phyloP scores from a whole-genome alignment of 2,113 vertebrate genomes.

The Numida meleagris region DNA sequence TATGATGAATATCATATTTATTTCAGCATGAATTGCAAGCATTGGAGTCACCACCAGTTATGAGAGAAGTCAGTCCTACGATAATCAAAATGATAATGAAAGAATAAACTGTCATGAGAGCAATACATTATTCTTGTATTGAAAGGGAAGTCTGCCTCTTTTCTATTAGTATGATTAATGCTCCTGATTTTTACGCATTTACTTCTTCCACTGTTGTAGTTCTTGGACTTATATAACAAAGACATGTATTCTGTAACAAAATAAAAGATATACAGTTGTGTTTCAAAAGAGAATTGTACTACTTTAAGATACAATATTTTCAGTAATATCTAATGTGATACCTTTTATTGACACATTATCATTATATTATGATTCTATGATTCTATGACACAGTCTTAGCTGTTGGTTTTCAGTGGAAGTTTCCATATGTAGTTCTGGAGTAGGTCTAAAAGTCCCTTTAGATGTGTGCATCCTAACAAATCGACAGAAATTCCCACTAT shows the following conservation, averaged over 20 bases:
- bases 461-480: neutral
- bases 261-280: neutral
- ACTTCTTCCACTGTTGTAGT: neutral
- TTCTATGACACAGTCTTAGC: neutral
- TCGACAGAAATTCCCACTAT: neutral
- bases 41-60: neutral
- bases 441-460: conserved; percentile 41
- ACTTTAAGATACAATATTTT: neutral
- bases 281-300: neutral
- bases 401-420: neutral
- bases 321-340: neutral
- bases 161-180: neutral
- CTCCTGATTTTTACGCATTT: neutral
- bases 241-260: neutral
- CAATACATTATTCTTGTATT: neutral
- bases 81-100: conserved; percentile 39
- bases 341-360: neutral
- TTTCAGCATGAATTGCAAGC: conserved; percentile 36
- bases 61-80: conserved; percentile 22
- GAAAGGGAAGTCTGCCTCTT: neutral
- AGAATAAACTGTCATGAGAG: neutral
- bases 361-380: too few species aligned
- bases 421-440: conserved; percentile 19
- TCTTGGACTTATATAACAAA: neutral
- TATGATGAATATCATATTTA: conserved; percentile 46